Evolutionary conservation across 2,888 invertebrate species (phyloP).

Genomic region (Lasioglossum leucozonium): DNA sequence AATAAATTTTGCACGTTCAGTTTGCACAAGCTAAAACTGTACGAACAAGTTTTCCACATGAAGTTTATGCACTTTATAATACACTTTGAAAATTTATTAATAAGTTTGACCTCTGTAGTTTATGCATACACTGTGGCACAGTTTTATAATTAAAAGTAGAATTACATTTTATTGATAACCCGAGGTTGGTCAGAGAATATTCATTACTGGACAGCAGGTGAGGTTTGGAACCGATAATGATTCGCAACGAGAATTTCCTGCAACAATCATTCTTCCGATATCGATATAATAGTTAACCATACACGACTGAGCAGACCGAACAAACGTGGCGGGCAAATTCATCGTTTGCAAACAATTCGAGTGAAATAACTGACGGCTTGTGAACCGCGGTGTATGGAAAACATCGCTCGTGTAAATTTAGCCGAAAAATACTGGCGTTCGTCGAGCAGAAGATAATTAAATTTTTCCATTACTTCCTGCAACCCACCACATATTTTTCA

Average conservation of each 20-base stretch:
- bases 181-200: neutral
- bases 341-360: conserved; percentile 12
- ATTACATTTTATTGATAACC: neutral
- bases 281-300: neutral
- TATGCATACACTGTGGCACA: neutral
- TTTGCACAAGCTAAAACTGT: neutral
- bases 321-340: neutral
- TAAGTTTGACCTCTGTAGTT: neutral
- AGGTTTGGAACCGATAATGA: too few relatives aligned
- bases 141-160: neutral
- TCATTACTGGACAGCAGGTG: neutral
- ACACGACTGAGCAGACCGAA: neutral
- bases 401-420: neutral
- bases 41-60: neutral
- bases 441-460: neutral
- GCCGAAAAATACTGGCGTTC: neutral
- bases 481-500: neutral
- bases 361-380: neutral
- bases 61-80: neutral
- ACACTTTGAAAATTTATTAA: neutral
- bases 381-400: neutral
- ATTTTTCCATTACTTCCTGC: neutral
- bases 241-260: neutral
- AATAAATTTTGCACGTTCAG: neutral
- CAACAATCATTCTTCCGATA: neutral